Conservation (phyloP, 1,140 invertebrate genomes). For the Pogonomyrmex californicus region DNA sequence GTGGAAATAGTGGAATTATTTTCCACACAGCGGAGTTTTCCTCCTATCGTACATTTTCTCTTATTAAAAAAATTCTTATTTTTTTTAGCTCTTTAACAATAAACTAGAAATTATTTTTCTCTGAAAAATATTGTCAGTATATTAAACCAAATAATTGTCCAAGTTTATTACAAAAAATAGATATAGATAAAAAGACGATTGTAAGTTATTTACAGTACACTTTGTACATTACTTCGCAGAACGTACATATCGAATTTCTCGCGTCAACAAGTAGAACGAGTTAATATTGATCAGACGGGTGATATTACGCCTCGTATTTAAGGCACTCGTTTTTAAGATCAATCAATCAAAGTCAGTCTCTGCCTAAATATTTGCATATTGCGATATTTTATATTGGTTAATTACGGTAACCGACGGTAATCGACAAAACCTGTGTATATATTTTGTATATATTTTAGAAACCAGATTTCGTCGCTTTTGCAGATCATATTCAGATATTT, state of each 20-base stretch:
- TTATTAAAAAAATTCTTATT: background rate
- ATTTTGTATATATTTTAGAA: background rate
- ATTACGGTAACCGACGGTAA: background rate
- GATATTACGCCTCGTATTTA: background rate
- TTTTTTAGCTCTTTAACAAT: background rate
- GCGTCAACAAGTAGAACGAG: conserved; percentile 36
- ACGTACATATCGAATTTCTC: background rate
- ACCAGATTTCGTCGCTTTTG: background rate
- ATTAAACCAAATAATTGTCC: background rate
- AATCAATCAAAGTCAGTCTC: conserved; percentile 15
- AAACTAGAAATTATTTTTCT: background rate
- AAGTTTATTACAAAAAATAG: background rate
- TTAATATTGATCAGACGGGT: conserved; percentile 17
- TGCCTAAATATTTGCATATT: background rate
- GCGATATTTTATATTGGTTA: background rate
- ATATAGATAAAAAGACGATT: background rate
- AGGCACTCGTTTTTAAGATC: conserved; percentile 22
- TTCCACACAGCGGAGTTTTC: background rate
- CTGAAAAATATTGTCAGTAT: background rate
- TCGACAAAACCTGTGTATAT: background rate
- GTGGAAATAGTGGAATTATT: background rate
- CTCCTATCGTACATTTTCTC: background rate
- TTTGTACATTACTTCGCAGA: background rate
- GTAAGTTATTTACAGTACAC: background rate
- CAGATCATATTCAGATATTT: background rate